Evolutionary conservation across 1,140 invertebrate genomes (phyloP), one percentile per base, ranked within the genome.

Genomic region (Piezodorus guildinii): DNA sequence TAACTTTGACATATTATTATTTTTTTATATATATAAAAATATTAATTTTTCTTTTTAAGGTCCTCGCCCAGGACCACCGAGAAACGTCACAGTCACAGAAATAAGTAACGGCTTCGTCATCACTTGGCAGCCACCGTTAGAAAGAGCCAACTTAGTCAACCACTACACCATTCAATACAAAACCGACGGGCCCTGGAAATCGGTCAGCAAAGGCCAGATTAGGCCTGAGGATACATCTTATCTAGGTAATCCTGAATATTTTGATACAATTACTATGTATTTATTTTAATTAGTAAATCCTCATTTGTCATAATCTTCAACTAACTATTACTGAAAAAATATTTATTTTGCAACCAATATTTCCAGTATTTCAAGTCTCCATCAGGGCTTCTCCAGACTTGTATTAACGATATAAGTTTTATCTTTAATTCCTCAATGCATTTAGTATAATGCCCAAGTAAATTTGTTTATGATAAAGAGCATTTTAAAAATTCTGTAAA

Each of bases 121-220:
- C 70, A 85, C 85, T 67, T 96, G 91, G 92, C 83, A 87, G 73
- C 81, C 84, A 62, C 91, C 92, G n/a, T 67, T 84, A 52, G 87
- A 91, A 72, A 81, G 83, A 67, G 81, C 83, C 21, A 81, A 88
- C 69, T 79, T 90, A 21, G 84, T 95, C 66, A 87, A 91, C 73
- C 90, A 91, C 78, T 96, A 95, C 75, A 88, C 87, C 52, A 91
- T 95, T 73, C 90, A 94, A 75, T 94, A 91, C 78, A 84, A 86
- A 72, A 90, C 87, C 21, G 89, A 92, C 74, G 87, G 86, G 64
- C 82, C 83, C 68, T 94, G 88, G 90, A 91, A 88, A 76, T 85
- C 83, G 63, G 81, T 91, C 69, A 92, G 90, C 76, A 86, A 89
- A 69, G 88, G 87, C 66, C 84, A 88, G 72, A 92, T 94, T 72